Percentiles rank a stretch among this genome's conserved stretches.
These are phyloP conservation scores for Platycheirus rosarum DNA, from an alignment of 2,888 invertebrate species.

Conservation along the genomic window DNA sequence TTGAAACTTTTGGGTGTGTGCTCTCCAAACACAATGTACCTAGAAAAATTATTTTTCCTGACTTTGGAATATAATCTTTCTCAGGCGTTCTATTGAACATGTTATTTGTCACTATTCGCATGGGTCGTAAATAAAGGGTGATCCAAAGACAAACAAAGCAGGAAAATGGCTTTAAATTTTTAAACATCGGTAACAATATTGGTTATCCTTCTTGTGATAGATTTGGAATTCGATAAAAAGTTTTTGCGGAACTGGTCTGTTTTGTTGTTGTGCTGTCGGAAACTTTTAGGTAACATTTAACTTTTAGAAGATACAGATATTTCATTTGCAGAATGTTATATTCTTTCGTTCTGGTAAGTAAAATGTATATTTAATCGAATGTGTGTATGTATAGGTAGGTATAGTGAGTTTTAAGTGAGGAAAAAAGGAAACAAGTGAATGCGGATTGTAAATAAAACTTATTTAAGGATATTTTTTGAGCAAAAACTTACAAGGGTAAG, in stretches of 20 bases:
- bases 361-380: no score
- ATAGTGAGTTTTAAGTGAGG: no score
- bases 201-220: slow-evolving; percentile 24
- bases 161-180: slow-evolving; percentile 36
- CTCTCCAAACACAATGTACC: slow-evolving; percentile 20
- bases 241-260: slow-evolving; percentile 24
- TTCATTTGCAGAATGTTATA: no score
- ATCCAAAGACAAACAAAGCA: slow-evolving; percentile 19
- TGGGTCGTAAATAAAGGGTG: slow-evolving; percentile 33
- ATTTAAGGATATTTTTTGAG: no score
- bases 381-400: no score
- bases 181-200: no score
- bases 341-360: no score
- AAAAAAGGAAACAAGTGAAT: no score
- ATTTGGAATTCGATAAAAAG: slow-evolving; percentile 31
- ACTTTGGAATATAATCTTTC: slow-evolving; percentile 28
- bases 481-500: no score
- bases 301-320: slow-evolving; percentile 28
- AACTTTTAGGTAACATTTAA: slow-evolving; percentile 24
- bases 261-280: neutral
- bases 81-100: slow-evolving; percentile 35
- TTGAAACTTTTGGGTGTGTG: slow-evolving; percentile 46
- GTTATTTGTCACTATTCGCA: slow-evolving; percentile 44
- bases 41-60: slow-evolving; percentile 29
- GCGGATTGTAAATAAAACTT: no score